A percentile compares a stretch with the other conserved stretches of the same genome.
These are phyloP conservation scores for Philhelius pedissequus DNA, from an alignment of 2,888 invertebrate genomes.

Conservation along the genomic window DNA sequence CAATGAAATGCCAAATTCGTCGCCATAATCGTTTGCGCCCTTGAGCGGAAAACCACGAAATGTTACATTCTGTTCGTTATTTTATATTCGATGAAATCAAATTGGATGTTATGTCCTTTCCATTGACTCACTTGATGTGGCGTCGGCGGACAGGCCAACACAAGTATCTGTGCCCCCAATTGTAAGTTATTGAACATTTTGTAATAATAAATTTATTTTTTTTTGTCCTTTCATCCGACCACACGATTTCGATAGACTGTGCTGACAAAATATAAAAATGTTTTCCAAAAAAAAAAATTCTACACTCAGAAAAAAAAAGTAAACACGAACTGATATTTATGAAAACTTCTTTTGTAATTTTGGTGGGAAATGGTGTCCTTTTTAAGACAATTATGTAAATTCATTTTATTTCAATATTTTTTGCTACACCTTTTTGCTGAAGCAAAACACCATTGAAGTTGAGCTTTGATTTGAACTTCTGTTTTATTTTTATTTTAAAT, in stretches of 20 bases:
- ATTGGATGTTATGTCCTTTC: constrained; percentile 67
- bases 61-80: constrained; percentile 61
- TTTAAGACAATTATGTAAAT: too few species aligned
- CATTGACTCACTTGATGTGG: constrained; percentile 48
- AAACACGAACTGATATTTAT: too few species aligned
- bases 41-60: constrained; percentile 66
- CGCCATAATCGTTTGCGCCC: constrained; percentile 65
- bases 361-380: too few species aligned
- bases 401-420: too few species aligned
- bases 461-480: too few species aligned
- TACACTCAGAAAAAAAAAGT: neutral
- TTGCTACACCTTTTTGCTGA: too few species aligned
- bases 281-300: neutral
- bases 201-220: constrained; percentile 38
- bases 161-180: constrained; percentile 44
- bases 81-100: constrained; percentile 65
- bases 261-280: constrained; percentile 40
- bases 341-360: too few species aligned
- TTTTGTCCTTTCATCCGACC: constrained; percentile 18
- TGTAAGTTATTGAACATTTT: constrained; percentile 47
- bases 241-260: constrained; percentile 46
- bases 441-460: too few species aligned
- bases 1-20: constrained; percentile 53
- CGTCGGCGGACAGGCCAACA: constrained; percentile 28
- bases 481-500: too few species aligned